Evolutionary conservation across 2,113 vertebrate species (phyloP).

Genomic region (Cyprichromis sp.): DNA sequence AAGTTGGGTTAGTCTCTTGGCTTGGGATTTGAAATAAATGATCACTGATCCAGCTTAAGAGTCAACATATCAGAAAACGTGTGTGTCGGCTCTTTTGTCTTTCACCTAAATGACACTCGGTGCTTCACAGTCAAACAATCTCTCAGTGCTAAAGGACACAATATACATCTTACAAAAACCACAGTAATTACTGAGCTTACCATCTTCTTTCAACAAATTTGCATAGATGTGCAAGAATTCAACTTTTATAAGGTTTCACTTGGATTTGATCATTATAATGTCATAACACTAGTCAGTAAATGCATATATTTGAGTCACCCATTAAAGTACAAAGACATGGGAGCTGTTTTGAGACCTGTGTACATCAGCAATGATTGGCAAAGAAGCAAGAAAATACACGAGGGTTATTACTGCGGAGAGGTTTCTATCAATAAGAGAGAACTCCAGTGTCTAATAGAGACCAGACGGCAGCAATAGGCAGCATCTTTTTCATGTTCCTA

Average conservation of each 20-base stretch:
- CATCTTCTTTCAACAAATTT: background rate
- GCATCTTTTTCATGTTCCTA: constrained; percentile 46
- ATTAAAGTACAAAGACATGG: background rate
- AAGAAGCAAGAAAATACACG: constrained; percentile 25
- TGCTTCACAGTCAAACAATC: background rate
- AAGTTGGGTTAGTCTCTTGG: background rate
- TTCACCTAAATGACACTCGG: background rate
- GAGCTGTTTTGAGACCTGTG: background rate
- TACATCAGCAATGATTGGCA: background rate
- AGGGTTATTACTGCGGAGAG: constrained; percentile 17
- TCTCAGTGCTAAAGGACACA: background rate
- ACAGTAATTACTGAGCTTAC: background rate
- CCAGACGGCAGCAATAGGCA: constrained; percentile 14
- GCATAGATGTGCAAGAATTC: background rate
- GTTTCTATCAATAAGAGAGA: constrained; percentile 36
- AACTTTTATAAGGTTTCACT: background rate
- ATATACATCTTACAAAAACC: background rate
- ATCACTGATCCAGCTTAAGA: background rate
- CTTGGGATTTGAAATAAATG: background rate
- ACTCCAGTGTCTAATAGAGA: constrained; percentile 30
- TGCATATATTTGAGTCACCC: background rate
- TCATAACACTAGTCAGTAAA: background rate
- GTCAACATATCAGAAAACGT: background rate
- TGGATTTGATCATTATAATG: background rate
- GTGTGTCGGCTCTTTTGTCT: background rate